Conservation (phyloP, 2,888 invertebrate genomes). For the Cistogaster globosa region DNA sequence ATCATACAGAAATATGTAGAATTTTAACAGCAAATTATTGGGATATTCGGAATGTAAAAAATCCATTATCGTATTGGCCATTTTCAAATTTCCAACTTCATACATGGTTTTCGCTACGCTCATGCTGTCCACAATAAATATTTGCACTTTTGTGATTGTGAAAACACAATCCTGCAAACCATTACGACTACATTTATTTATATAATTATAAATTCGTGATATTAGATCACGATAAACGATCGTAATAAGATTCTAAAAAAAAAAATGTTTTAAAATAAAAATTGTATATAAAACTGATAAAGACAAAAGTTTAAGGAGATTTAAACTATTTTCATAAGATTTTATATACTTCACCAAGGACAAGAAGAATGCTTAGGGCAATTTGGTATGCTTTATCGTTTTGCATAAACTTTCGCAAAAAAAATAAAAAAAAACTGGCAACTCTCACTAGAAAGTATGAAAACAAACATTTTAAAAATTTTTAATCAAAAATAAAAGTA, state of each 20-base stretch:
- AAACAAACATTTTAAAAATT: too few species aligned
- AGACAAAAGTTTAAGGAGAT: too few species aligned
- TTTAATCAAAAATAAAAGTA: too few species aligned
- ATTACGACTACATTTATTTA: slow-evolving; percentile 48
- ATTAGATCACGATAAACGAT: slow-evolving; percentile 69
- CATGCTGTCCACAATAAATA: slow-evolving; percentile 45
- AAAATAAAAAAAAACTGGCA: too few species aligned
- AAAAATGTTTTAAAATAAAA: not conserved
- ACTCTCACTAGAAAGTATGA: too few species aligned
- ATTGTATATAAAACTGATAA: not conserved
- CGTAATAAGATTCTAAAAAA: slow-evolving; percentile 69
- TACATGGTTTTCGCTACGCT: slow-evolving; percentile 58
- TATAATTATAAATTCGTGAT: slow-evolving; percentile 47
- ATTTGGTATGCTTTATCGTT: too few species aligned
- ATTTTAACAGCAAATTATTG: slow-evolving; percentile 72
- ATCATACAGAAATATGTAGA: slow-evolving; percentile 74
- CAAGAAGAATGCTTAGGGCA: too few species aligned
- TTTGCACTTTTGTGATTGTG: not conserved
- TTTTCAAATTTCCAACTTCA: slow-evolving; percentile 62
- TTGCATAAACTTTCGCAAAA: too few species aligned
- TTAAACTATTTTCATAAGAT: too few species aligned
- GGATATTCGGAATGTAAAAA: slow-evolving; percentile 43
- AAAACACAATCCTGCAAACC: slow-evolving; percentile 37
- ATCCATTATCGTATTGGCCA: slow-evolving; percentile 55
- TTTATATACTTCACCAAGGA: too few species aligned